Evolutionary conservation across 1,140 invertebrate genomes (phyloP), one percentile per base, ranked within the genome.

Genomic region (Drosophila asahinai): DNA sequence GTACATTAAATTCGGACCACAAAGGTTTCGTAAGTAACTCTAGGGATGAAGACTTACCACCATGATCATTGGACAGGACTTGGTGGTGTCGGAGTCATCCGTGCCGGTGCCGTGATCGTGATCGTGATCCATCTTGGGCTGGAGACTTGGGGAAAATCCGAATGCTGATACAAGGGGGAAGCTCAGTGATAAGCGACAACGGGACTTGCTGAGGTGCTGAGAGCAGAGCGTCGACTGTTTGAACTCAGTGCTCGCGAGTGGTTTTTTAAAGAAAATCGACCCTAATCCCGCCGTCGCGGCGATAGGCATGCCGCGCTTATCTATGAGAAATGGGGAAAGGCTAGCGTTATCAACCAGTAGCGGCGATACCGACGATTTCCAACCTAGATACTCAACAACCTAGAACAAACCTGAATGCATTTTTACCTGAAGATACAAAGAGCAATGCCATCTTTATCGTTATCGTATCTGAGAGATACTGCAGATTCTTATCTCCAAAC

Each of bases 91-190:
- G 2, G 63, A 12, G 19, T 55, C 62, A n/a, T 43, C 40, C 12
- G 65, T 25, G 14, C 67, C 68, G 51, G 66, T 40, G 7, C 64
- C 72, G 58, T 87, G 80, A 43, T 68, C 61, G 47, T 73, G 70
- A 55, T 72, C 30, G 48, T 86, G 82, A 57, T 81, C 83, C 71
- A 80, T 86, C 33, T 72, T 19, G 45, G 14, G 6, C 70, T 42
- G 51, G 60, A 58, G 49, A 17, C 36, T 38, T 14, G 11, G 33
- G 81, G 43, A 51, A 63, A 40, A 57, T 33, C 97, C 97, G 45
- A 65, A 42, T 61, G 22, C 19, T 42, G 42, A 48, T 57, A 30
- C 19, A 5, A 15, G 8, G 12, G 22, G 22, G 49, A 47, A 62
- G 38, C 43, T 49, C 51, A 54, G 47, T 71, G 74, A 90, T 79